Percentiles rank a stretch among this genome's conserved stretches.
These are phyloP conservation scores for Diarsia mendica DNA, from an alignment of 2,888 invertebrate species.

Conservation along the genomic window DNA sequence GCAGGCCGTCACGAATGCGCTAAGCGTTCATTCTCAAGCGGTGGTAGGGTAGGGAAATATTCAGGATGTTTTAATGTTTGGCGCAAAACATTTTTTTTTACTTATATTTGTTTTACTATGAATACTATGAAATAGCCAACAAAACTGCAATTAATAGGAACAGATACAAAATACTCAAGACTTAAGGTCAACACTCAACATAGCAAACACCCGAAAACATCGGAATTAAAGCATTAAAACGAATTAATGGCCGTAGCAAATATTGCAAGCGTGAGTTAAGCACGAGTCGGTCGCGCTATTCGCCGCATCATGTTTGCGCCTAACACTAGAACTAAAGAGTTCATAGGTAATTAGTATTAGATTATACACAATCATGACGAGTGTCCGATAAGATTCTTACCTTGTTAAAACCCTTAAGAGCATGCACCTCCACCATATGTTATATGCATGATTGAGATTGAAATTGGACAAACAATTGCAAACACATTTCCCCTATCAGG, in stretches of 20 bases:
- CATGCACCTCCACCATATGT: constrained; percentile 85
- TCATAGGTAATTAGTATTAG: constrained; percentile 65
- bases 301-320: constrained; percentile 54
- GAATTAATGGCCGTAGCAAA: constrained; percentile 50
- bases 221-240: constrained; percentile 39
- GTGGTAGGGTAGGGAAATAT: constrained; percentile 42
- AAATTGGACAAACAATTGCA: constrained; percentile 75
- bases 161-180: neutral
- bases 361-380: constrained; percentile 71
- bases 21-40: constrained; percentile 70
- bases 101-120: neutral
- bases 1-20: constrained; percentile 47
- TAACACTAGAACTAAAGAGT: constrained; percentile 64
- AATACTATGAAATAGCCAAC: constrained; percentile 10
- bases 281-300: constrained; percentile 25
- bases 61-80: constrained; percentile 59
- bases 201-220: constrained; percentile 36
- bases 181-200: constrained; percentile 9
- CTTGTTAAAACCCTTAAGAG: constrained; percentile 80
- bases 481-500: constrained; percentile 46
- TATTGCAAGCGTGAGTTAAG: constrained; percentile 39
- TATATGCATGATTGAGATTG: constrained; percentile 81
- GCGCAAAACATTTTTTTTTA: constrained; percentile 52
- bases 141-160: constrained; percentile 4
- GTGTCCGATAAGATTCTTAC: constrained; percentile 76